phyloP scores from a whole-genome alignment of 2,113 vertebrate species.

The Pholis gunnellus region DNA sequence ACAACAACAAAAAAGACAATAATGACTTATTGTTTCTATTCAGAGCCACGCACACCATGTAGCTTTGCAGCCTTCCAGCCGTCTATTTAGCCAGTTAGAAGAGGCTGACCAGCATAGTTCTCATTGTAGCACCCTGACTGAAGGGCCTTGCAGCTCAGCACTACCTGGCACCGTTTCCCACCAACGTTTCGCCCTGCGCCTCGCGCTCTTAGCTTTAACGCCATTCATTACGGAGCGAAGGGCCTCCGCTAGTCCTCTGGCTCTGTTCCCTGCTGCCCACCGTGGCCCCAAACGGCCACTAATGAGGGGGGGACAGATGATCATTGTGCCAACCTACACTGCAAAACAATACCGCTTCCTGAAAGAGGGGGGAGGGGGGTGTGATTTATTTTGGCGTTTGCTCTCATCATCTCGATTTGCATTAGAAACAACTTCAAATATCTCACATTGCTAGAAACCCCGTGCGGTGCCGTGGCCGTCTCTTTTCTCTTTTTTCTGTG shows the following conservation, averaged over 20 bases:
- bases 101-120: background rate
- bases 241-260: constrained; percentile 61
- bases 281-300: constrained; percentile 59
- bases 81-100: constrained; percentile 3
- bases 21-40: too few relatives aligned
- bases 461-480: rapidly evolving
- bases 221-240: constrained; percentile 50
- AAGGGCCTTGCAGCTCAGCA: constrained; percentile 15
- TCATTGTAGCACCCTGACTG: constrained; percentile 7
- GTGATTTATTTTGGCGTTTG: background rate
- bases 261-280: constrained; percentile 54
- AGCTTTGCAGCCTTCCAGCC: too few relatives aligned
- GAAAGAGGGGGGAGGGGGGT: too few relatives aligned
- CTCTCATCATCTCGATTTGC: background rate
- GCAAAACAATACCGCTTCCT: background rate
- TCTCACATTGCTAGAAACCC: background rate
- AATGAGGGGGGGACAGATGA: constrained; percentile 70
- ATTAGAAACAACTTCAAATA: background rate
- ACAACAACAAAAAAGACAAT: background rate
- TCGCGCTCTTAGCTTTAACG: constrained; percentile 46
- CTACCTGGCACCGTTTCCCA: constrained; percentile 60
- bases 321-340: constrained; percentile 42
- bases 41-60: background rate
- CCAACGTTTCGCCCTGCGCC: constrained; percentile 13
- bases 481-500: background rate